Percentiles rank a stretch among this genome's conserved stretches.
Conservation (phyloP, 2,113 vertebrate genomes). For the Microcebus ravelobensis region DNA sequence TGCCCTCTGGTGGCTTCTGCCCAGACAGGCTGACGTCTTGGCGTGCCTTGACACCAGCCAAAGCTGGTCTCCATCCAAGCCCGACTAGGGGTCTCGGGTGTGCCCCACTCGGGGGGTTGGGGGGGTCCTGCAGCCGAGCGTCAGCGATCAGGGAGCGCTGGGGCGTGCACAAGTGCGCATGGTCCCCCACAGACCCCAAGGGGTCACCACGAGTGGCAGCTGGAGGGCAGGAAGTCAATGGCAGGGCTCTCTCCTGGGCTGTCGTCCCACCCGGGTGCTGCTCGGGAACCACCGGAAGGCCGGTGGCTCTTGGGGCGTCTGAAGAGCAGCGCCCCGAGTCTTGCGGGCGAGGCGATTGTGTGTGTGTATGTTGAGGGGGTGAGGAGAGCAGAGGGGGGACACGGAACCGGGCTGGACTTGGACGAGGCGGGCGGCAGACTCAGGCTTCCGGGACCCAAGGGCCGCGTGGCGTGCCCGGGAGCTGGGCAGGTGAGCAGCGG, state of each 20-base stretch:
- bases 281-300: neutral
- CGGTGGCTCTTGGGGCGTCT: neutral
- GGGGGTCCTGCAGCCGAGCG: neutral
- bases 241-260: neutral
- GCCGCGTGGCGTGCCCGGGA: too few species aligned
- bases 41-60: neutral
- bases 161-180: rapidly evolving
- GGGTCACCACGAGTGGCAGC: neutral
- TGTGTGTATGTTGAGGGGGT: neutral
- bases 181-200: rapidly evolving
- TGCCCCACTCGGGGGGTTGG: neutral
- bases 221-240: rapidly evolving
- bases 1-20: neutral
- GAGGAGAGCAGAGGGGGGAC: neutral
- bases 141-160: rapidly evolving
- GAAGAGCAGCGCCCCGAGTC: neutral
- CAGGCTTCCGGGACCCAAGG: too few species aligned
- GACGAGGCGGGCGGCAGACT: too few species aligned
- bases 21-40: neutral
- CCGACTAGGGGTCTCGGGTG: neutral
- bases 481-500: neutral
- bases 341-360: neutral
- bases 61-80: neutral
- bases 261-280: neutral
- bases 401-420: neutral